Evolutionary conservation across 37 sponge, comb jelly and placozoan genomes (phyloP).

Genomic region (Agelas oroides): DNA sequence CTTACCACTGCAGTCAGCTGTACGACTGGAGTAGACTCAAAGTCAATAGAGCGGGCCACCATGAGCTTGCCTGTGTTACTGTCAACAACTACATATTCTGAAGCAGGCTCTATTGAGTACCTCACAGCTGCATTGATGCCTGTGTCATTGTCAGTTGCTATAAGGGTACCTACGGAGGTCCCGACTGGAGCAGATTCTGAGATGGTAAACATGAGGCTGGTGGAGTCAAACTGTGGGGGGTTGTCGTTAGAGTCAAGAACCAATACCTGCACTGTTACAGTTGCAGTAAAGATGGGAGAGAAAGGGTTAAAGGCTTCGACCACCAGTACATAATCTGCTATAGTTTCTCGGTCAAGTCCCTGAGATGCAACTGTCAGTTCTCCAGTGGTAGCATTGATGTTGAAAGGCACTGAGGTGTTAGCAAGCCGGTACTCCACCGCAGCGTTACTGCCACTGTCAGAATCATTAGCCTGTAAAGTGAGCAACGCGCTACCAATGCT

Average conservation of each 20-base stretch:
- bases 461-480: constrained; percentile 56
- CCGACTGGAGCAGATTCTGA: constrained; percentile 49
- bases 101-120: constrained; percentile 27
- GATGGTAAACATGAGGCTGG: constrained; percentile 23
- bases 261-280: constrained; percentile 44
- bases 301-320: constrained; percentile 61
- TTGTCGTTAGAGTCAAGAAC: constrained; percentile 63
- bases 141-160: constrained; percentile 54
- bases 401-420: constrained; percentile 31
- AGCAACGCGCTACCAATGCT: constrained; percentile 21
- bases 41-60: constrained; percentile 35
- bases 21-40: constrained; percentile 12
- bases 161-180: constrained; percentile 14
- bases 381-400: constrained; percentile 41
- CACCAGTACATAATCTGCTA: not conserved
- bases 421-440: constrained; percentile 27
- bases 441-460: constrained; percentile 57
- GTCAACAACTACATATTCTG: constrained; percentile 40
- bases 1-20: constrained; percentile 27
- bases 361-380: constrained; percentile 17
- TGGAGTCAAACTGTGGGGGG: constrained; percentile 59
- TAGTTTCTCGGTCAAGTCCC: constrained; percentile 54
- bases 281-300: constrained; percentile 37
- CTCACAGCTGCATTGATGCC: constrained; percentile 44
- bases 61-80: constrained; percentile 36